Evolutionary conservation across 92 coral and sea anemone species (phyloP).

Genomic region (Palythoa grandis): DNA sequence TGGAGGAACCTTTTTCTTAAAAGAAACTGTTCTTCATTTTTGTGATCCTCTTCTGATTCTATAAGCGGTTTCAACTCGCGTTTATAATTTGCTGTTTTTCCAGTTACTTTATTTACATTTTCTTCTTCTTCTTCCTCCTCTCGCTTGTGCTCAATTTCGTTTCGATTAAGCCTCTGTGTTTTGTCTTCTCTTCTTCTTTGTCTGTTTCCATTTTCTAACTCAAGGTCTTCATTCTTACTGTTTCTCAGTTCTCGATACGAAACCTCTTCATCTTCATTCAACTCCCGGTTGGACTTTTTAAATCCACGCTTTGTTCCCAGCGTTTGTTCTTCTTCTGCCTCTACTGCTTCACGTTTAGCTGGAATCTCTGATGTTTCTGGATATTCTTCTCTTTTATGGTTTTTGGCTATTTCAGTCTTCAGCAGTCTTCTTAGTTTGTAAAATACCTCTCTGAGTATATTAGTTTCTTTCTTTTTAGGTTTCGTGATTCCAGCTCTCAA

Average conservation of each 20-base stretch:
- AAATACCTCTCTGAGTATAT: background rate
- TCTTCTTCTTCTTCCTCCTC: background rate
- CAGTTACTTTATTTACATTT: background rate
- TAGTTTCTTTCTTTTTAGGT: background rate
- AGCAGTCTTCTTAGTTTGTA: background rate
- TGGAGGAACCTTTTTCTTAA: constrained; percentile 2
- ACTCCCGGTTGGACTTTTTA: background rate
- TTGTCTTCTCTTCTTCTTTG: background rate
- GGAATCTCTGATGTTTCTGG: background rate
- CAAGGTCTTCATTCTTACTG: background rate
- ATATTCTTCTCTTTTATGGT: background rate
- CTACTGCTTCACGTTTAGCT: background rate
- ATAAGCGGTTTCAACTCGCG: background rate
- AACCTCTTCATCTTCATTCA: background rate
- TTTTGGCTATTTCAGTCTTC: background rate
- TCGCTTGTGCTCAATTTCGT: background rate
- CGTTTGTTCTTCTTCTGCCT: background rate
- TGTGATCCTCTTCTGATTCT: background rate
- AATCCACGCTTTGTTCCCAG: background rate
- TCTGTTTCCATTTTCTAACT: background rate
- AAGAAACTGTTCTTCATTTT: background rate
- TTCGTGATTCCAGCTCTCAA: background rate
- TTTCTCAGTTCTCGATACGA: background rate
- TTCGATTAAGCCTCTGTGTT: background rate
- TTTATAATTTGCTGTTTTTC: background rate